A percentile compares a stretch with the other conserved stretches of the same genome.
Conservation (phyloP, 1,140 invertebrate genomes). For the Metopolophium dirhodum region DNA sequence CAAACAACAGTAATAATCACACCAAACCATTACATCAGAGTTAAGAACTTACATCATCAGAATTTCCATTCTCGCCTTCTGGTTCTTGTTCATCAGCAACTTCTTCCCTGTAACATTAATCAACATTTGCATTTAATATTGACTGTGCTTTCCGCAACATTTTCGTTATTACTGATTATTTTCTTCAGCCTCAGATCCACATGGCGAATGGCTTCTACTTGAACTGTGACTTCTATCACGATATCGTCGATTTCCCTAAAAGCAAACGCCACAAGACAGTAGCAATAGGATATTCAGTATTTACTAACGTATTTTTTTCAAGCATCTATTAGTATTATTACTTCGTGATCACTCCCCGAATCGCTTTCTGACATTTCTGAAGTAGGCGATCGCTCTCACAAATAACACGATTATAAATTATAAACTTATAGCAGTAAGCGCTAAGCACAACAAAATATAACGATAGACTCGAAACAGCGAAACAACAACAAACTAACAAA, state of each 20-base stretch:
- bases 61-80: slow-evolving; percentile 73
- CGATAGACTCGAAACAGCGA: background rate
- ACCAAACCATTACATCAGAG: background rate
- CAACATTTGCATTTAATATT: background rate
- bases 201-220: slow-evolving; percentile 59
- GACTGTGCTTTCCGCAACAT: too few species aligned
- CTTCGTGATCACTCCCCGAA: background rate
- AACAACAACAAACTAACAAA: background rate
- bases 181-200: slow-evolving; percentile 59
- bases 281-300: background rate
- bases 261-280: background rate
- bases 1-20: background rate
- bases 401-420: background rate
- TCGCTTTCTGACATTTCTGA: background rate
- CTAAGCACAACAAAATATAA: too few species aligned
- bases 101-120: slow-evolving; percentile 31
- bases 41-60: slow-evolving; percentile 69
- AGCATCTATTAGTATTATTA: background rate
- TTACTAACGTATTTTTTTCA: too few species aligned
- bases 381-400: background rate
- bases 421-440: too few species aligned
- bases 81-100: slow-evolving; percentile 73
- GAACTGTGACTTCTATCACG: slow-evolving; percentile 52
- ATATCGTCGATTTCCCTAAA: slow-evolving; percentile 11
- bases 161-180: slow-evolving; percentile 34